A percentile compares a stretch with the other conserved stretches of the same genome.
Conservation (phyloP, 2,797 vertebrate species). For the Sciurus vulgaris region DNA sequence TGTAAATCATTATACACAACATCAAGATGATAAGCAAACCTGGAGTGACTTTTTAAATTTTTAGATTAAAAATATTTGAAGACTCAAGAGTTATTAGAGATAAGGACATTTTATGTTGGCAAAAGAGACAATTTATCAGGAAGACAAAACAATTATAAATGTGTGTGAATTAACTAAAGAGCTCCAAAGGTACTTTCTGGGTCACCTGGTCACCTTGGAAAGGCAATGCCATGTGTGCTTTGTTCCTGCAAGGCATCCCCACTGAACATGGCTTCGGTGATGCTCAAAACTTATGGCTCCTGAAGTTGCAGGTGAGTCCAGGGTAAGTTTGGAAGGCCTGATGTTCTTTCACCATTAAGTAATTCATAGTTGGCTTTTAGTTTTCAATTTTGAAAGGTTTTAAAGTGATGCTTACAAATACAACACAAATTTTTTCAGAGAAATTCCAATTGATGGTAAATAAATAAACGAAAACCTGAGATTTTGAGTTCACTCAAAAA, state of each 20-base stretch:
- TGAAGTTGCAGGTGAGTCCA: neutral
- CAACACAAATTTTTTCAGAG: neutral
- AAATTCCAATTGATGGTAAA: slow-evolving; percentile 22
- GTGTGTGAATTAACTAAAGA: neutral
- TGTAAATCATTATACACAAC: neutral
- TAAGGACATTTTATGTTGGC: neutral
- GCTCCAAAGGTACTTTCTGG: neutral
- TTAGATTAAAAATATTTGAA: neutral
- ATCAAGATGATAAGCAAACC: neutral
- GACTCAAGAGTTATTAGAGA: neutral
- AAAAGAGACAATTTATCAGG: neutral
- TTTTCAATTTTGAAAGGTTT: slow-evolving; percentile 36
- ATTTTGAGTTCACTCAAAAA: neutral
- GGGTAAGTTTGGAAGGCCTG: neutral
- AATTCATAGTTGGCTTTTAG: neutral
- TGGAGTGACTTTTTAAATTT: neutral
- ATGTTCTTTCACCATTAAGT: neutral
- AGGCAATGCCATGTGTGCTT: neutral
- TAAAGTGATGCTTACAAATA: neutral
- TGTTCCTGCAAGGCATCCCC: neutral
- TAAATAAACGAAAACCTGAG: slow-evolving; percentile 34
- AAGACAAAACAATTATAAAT: neutral
- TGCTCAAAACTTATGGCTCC: rapidly evolving
- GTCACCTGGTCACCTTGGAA: neutral
- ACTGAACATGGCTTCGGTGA: neutral